Evolutionary conservation across 2,888 invertebrate genomes (phyloP).

Genomic region (Archaeoteleia sp.): DNA sequence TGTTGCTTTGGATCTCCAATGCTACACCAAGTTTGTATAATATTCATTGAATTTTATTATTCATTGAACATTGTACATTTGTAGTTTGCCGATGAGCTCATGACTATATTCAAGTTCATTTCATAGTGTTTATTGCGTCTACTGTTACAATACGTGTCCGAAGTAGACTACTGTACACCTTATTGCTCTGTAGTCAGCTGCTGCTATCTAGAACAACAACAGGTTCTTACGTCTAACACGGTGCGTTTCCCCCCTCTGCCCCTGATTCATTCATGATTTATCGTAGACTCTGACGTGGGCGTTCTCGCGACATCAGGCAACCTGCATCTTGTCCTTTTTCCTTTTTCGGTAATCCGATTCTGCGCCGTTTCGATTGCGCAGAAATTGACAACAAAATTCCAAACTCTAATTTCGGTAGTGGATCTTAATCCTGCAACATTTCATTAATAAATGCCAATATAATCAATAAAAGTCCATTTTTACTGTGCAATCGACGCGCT

Average conservation of each 20-base stretch:
- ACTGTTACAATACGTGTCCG: constrained; percentile 7
- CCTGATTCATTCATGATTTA: constrained; percentile 46
- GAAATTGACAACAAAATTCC: neutral
- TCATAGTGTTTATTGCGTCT: constrained; percentile 25
- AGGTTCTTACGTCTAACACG: constrained; percentile 33
- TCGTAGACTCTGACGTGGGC: constrained; percentile 36
- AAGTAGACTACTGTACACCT: constrained; percentile 29
- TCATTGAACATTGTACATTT: too few relatives aligned
- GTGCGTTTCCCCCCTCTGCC: constrained; percentile 22
- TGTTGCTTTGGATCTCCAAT: too few relatives aligned
- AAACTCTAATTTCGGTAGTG: too few relatives aligned
- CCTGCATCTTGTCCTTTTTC: constrained; percentile 59
- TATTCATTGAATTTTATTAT: too few relatives aligned
- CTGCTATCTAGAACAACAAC: constrained; percentile 40
- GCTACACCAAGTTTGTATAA: too few relatives aligned
- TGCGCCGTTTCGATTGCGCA: constrained; percentile 14
- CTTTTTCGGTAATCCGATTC: constrained; percentile 72
- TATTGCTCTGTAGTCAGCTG: constrained; percentile 32
- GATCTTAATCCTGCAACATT: too few relatives aligned
- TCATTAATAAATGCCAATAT: too few relatives aligned
- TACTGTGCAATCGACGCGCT: too few relatives aligned
- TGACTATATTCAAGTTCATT: constrained; percentile 21
- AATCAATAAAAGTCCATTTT: too few relatives aligned
- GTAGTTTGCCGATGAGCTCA: constrained; percentile 17
- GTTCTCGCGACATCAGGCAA: constrained; percentile 43